Base-by-base conservation (phyloP, 2,113 vertebrate genomes). In the Tetrao urogallus region DNA sequence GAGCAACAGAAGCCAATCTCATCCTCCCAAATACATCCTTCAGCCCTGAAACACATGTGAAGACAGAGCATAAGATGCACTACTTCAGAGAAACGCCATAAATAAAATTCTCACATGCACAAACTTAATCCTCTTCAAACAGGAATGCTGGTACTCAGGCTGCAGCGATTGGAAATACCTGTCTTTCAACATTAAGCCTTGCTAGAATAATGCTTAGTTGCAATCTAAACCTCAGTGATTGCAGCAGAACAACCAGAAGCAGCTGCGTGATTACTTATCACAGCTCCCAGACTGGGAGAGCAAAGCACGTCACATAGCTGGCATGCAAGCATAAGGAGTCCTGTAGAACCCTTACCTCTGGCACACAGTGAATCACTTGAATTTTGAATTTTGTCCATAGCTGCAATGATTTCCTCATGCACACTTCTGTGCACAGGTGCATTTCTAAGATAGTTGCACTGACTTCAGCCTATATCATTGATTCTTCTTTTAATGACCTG, bases 181-280 rank as follows among this genome's bases (percentile, higher is more conserved):
- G 92, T 89, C 95, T 86, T 93, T 91, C 89, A 75, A 72, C 82
- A 92, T 90, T 82, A 93, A 88, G 88, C 43, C 65, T 64, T 88
- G 82, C 1, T 2, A 91, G 88, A 82, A 38, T 54, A 95, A 94
- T 42, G 60, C 66, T 94, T 47, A 83, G 76, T 87, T 81, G 93
- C 74, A 88, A 89, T 69, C 84, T 76, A 86, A 94, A 82, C 63
- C 82, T 82, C 48, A 52, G 67, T 43, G 77, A 95, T 43, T 91
- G 90, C 90, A 82, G 70, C 54, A 89, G 81, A 78, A 80, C 64
- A 66, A 66, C 45, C 28, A 76, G 30, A 77, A 78, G 73, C 13
- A 94, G 57, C 38, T 75, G 66, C 63, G 82, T 52, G 88, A 95
- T 91, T 79, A 54, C 74, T 70, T 91, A 74, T 11, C 85, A n/a